phyloP scores from a whole-genome alignment of 2,113 vertebrate genomes.

The Muntiacus muntjak region DNA sequence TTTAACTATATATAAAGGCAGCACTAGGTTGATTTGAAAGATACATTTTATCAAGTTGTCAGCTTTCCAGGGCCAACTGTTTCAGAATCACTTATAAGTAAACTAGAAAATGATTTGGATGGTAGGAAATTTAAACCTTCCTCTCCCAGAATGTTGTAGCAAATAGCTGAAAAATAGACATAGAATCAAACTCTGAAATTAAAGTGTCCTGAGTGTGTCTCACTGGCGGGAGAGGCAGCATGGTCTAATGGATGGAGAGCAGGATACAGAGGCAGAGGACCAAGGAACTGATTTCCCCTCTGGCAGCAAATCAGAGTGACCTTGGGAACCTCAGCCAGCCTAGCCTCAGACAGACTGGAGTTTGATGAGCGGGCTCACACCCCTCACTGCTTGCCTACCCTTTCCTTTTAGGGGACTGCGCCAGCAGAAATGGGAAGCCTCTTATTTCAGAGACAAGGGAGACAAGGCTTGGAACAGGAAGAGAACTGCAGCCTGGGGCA shows the following conservation, averaged over 20 bases:
- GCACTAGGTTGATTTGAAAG: constrained; percentile 67
- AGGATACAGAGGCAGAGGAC: neutral
- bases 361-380: neutral
- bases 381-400: neutral
- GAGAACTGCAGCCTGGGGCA: neutral
- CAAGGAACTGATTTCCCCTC: neutral
- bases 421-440: neutral
- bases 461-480: neutral
- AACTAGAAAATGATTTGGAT: constrained; percentile 76
- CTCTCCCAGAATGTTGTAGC: constrained; percentile 54
- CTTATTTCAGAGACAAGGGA: neutral
- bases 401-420: neutral
- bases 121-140: constrained; percentile 66
- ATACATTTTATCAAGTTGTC: constrained; percentile 71
- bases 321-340: neutral
- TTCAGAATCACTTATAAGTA: constrained; percentile 71
- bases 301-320: neutral
- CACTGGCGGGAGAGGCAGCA: neutral
- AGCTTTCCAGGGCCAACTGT: constrained; percentile 63
- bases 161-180: constrained; percentile 70
- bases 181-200: constrained; percentile 63
- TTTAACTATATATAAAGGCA: constrained; percentile 71
- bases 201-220: constrained; percentile 40
- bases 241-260: constrained; percentile 13
- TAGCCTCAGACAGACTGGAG: neutral